Percentiles rank a stretch among this genome's conserved stretches.
Evolutionary conservation across 2,113 vertebrate species (phyloP).

Genomic region (Gymnobelideus leadbeateri): DNA sequence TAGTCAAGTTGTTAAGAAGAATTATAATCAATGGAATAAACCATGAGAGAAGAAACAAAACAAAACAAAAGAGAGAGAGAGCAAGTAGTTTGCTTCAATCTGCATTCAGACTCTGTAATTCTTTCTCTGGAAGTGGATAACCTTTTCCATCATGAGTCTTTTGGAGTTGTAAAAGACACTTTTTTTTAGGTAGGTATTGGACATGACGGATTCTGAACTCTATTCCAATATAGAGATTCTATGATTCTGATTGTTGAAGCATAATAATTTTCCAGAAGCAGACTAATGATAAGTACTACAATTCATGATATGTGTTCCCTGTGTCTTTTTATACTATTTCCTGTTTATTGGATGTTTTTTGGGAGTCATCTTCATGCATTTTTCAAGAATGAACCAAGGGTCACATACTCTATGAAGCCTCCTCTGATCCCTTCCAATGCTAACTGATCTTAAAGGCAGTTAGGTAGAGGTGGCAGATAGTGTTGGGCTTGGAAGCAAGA

Average conservation of each 20-base stretch:
- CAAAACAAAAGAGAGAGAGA: too few relatives aligned
- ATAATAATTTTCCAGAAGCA: background rate
- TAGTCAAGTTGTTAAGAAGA: too few relatives aligned
- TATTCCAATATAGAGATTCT: background rate
- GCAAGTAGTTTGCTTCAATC: too few relatives aligned
- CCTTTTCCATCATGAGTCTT: too few relatives aligned
- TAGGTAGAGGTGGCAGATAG: background rate
- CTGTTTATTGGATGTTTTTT: background rate
- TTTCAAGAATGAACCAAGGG: background rate
- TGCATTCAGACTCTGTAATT: too few relatives aligned
- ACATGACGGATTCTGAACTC: background rate
- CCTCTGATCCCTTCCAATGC: background rate
- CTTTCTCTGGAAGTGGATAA: too few relatives aligned
- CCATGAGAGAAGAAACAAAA: too few relatives aligned
- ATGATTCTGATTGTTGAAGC: background rate
- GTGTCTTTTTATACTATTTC: background rate
- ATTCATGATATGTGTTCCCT: background rate
- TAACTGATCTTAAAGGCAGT: background rate
- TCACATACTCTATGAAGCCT: background rate
- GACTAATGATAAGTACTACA: background rate
- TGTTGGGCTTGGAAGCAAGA: background rate
- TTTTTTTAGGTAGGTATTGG: background rate
- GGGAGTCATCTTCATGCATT: background rate
- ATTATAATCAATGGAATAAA: too few relatives aligned
- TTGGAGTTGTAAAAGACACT: too few relatives aligned